phyloP scores from a whole-genome alignment of 2,888 invertebrate genomes.

The Cosmorhoe ocellata region DNA sequence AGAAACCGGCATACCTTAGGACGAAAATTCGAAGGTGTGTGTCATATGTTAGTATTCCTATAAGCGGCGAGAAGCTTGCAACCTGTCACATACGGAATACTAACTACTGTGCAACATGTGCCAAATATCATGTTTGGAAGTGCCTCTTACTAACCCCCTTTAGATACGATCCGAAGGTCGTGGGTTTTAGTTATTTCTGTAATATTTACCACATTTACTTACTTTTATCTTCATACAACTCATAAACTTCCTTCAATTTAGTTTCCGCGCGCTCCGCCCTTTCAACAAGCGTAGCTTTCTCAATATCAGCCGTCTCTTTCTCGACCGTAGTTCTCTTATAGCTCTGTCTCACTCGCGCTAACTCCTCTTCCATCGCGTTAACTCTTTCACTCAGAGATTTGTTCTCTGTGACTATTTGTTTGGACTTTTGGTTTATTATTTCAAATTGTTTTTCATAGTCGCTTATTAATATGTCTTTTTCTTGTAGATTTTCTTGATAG shows the following conservation, averaged over 20 bases:
- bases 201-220: conserved; percentile 42
- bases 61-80: too few relatives aligned
- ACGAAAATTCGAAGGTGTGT: too few relatives aligned
- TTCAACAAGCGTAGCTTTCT: conserved; percentile 79
- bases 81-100: too few relatives aligned
- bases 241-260: conserved; percentile 88
- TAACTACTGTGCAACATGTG: too few relatives aligned
- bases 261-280: conserved; percentile 87
- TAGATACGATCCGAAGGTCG: too few relatives aligned
- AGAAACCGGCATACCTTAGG: too few relatives aligned
- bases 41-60: too few relatives aligned
- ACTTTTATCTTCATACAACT: conserved; percentile 88
- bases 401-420: conserved; percentile 87
- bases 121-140: too few relatives aligned
- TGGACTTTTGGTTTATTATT: conserved; percentile 86
- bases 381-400: conserved; percentile 79
- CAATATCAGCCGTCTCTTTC: conserved; percentile 72
- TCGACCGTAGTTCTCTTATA: conserved; percentile 67
- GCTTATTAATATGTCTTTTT: conserved; percentile 87
- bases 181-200: too few relatives aligned
- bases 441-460: conserved; percentile 88
- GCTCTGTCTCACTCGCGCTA: conserved; percentile 63
- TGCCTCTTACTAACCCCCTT: too few relatives aligned
- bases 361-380: conserved; percentile 55
- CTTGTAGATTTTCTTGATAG: conserved; percentile 89